Base-by-base conservation (phyloP, 2,113 vertebrate genomes). In the Myxocyprinus asiaticus region DNA sequence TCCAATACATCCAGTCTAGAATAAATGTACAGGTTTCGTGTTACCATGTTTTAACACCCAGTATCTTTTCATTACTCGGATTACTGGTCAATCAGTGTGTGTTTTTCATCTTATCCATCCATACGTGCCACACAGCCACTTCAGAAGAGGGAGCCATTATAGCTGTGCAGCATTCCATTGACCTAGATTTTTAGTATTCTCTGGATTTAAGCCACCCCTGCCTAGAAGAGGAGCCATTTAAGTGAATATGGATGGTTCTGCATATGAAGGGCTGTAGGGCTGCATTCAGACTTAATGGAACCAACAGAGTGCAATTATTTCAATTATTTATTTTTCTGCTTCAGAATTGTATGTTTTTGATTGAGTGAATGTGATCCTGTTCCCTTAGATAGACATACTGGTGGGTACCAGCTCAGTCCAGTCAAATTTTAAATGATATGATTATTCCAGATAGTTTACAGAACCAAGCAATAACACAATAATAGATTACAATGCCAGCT, bases 191-290 rank as follows among this genome's bases (percentile, higher is more conserved):
- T 17, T 59, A 76, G 68, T 55, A 10, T 80, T 82, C 74, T 82
- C 82, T 79, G 76, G 79, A 84, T 88, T 87, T 85, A 67, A 85
- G 78, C 81, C 77, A 84, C 81, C 87, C 71, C 77, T 70, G 78
- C 74, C 81, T 87, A 48, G 62, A 59, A 55, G 47, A 73, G 79
- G 56, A 74, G 74, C 72, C 65, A 67, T 83, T 81, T 83, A 68
- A 69, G 65, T 64, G 69, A 12, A 65, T 75, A 65, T 78, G 70
- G 33, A 67, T 51, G 66, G 56, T 77, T 65, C 66, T 72, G 55
- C 8, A 55, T 67, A 43, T 66, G 50, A 22, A 66, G 51, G n/a
- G 53, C 65, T 66, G 42, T 56, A 33, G 5, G 44, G 74, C 17
- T 58, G 44, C 62, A 48, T 72, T 33, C n/a, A 7, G 59, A 48